These are phyloP conservation scores for Ammodramus savannarum DNA, from an alignment of 2,113 vertebrate species.

Conservation along the genomic window DNA sequence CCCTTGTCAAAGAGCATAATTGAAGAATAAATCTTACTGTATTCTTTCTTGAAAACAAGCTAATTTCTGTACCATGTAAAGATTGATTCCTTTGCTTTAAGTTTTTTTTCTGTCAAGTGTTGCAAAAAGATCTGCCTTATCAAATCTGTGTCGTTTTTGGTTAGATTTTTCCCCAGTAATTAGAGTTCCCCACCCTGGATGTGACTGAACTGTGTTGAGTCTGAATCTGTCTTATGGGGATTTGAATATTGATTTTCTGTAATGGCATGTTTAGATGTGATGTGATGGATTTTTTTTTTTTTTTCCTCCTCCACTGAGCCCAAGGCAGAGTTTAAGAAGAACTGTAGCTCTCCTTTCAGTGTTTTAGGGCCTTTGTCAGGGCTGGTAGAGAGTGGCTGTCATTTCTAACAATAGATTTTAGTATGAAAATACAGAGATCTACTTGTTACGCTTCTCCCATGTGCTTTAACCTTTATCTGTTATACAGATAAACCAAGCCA, in stretches of 20 bases:
- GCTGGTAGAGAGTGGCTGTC: background rate
- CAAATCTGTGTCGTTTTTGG: background rate
- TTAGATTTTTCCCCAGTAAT: background rate
- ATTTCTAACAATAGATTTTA: background rate
- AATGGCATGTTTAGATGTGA: background rate
- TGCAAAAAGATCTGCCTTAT: background rate
- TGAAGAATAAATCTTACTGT: background rate
- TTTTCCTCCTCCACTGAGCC: fast-evolving
- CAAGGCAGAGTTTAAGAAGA: background rate
- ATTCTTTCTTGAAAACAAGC: background rate
- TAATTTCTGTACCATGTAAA: background rate
- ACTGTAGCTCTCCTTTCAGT: background rate
- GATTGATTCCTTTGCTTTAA: background rate
- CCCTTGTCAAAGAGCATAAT: background rate
- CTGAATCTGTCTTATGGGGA: background rate
- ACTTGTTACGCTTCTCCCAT: background rate
- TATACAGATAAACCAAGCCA: background rate
- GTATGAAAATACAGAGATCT: background rate
- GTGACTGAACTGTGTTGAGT: background rate
- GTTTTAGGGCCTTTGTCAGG: background rate
- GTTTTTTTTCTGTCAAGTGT: background rate
- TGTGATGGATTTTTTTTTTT: no score
- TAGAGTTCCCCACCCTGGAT: background rate
- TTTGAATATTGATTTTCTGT: background rate
- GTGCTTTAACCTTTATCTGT: background rate